Evolutionary conservation across 2,113 vertebrate species (phyloP).

Genomic region (Arizona elegans): DNA sequence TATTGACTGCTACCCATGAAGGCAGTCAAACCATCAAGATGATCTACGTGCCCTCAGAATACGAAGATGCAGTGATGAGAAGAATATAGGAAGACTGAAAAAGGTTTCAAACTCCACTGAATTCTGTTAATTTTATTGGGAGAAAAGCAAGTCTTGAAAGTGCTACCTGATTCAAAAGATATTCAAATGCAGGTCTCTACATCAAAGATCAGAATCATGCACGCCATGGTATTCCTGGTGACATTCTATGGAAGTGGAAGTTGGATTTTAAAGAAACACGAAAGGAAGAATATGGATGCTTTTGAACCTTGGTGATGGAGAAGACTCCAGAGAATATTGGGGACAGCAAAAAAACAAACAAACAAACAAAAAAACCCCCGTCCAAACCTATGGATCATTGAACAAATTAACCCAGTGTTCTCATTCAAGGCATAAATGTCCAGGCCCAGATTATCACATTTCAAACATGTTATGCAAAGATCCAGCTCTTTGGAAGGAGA

Average conservation of each 20-base stretch:
- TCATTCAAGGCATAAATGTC: not conserved
- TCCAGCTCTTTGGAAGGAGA: not conserved
- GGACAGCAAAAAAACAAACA: not conserved
- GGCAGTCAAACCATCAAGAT: not conserved
- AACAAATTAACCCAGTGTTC: not conserved
- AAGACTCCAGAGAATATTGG: not conserved
- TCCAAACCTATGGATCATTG: not conserved
- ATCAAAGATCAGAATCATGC: not conserved
- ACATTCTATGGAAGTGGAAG: not conserved
- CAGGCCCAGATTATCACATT: not conserved
- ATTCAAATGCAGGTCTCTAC: not conserved
- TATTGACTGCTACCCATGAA: not conserved
- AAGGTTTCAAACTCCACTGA: not conserved
- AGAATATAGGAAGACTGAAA: not conserved
- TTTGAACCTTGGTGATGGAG: not conserved
- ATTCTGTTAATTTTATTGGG: not conserved
- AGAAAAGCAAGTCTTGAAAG: not conserved
- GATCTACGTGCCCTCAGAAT: not conserved
- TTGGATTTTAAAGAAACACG: not conserved
- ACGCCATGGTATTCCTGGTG: not conserved
- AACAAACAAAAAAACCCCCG: too few species aligned
- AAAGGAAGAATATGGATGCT: not conserved
- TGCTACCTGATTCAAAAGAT: not conserved
- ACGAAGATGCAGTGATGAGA: not conserved
- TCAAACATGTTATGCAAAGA: not conserved